A percentile compares a stretch with the other conserved stretches of the same genome.
Evolutionary conservation across 2,888 invertebrate species (phyloP).

Genomic region (Ditula angustiorana): DNA sequence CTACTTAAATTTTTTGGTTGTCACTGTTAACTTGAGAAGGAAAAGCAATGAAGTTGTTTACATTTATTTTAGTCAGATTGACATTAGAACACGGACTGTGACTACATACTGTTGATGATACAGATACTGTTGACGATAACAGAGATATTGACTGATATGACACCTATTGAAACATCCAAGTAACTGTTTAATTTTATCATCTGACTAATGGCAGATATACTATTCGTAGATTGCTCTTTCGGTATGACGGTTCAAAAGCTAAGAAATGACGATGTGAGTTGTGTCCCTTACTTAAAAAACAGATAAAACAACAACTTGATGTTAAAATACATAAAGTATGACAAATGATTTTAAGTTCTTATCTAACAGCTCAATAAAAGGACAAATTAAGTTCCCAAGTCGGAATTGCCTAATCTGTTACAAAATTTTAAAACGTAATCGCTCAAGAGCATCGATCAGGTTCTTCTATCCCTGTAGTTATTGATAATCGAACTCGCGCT

Average conservation of each 20-base stretch:
- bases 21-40: constrained; percentile 57
- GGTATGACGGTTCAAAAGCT: constrained; percentile 6
- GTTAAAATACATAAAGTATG: constrained; percentile 5
- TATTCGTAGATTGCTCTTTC: constrained; percentile 12
- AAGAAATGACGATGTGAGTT: not conserved
- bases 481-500: constrained; percentile 57
- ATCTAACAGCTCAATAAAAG: constrained; percentile 4
- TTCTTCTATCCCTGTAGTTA: constrained; percentile 64
- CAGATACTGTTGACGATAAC: constrained; percentile 24
- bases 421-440: not conserved
- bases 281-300: not conserved
- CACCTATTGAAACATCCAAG: not conserved
- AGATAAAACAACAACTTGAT: not conserved
- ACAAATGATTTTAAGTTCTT: constrained; percentile 4
- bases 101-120: constrained; percentile 28
- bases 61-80: constrained; percentile 32
- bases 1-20: not conserved
- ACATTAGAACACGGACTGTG: constrained; percentile 34
- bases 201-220: constrained; percentile 1
- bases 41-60: constrained; percentile 63
- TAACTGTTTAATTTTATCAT: not conserved
- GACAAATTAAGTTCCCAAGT: not conserved
- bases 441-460: constrained; percentile 21
- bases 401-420: not conserved
- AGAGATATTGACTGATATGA: constrained; percentile 11